These are phyloP conservation scores for Drosophila eohydei DNA, from an alignment of 2,888 invertebrate genomes.

Conservation along the genomic window DNA sequence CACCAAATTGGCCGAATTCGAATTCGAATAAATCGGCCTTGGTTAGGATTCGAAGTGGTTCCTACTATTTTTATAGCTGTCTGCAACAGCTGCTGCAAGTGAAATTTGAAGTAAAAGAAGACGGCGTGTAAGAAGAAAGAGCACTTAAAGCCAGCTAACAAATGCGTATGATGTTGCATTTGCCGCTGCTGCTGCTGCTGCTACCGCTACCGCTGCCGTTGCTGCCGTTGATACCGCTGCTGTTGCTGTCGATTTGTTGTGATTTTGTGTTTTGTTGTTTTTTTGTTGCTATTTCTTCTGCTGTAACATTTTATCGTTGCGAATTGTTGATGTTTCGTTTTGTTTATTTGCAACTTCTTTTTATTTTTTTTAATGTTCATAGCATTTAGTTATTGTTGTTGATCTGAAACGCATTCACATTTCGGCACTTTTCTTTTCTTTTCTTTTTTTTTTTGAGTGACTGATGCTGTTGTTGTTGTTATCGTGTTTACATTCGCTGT, in stretches of 20 bases:
- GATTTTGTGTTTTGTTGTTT: slow-evolving; percentile 1
- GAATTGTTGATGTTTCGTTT: slow-evolving; percentile 13
- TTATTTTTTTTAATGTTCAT: slow-evolving; percentile 7
- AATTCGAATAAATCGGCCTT: slow-evolving; percentile 55
- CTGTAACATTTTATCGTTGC: slow-evolving; percentile 30
- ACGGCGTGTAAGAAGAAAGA: slow-evolving; percentile 24
- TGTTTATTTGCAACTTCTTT: slow-evolving; percentile 13
- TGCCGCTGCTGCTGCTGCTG: slow-evolving; percentile 33
- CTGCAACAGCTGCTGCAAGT: slow-evolving; percentile 23
- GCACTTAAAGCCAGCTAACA: slow-evolving; percentile 32
- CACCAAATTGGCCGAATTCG: slow-evolving; percentile 61
- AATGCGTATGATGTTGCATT: slow-evolving; percentile 39
- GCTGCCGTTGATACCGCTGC: slow-evolving; percentile 26
- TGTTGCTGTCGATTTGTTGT: slow-evolving; percentile 25
- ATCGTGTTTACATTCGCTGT: slow-evolving; percentile 49
- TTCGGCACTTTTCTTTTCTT: slow-evolving; percentile 25
- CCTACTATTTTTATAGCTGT: slow-evolving; percentile 9
- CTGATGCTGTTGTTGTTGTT: slow-evolving; percentile 35
- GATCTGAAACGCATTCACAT: slow-evolving; percentile 48
- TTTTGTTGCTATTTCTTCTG: slow-evolving; percentile 15
- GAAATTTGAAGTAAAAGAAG: slow-evolving; percentile 31
- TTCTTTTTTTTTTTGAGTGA: slow-evolving; percentile 16
- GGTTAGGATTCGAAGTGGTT: slow-evolving; percentile 40
- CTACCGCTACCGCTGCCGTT: slow-evolving; percentile 4
- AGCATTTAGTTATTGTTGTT: slow-evolving; percentile 31